Evolutionary conservation across 2,888 invertebrate species (phyloP).

Genomic region (Lottia scabra): DNA sequence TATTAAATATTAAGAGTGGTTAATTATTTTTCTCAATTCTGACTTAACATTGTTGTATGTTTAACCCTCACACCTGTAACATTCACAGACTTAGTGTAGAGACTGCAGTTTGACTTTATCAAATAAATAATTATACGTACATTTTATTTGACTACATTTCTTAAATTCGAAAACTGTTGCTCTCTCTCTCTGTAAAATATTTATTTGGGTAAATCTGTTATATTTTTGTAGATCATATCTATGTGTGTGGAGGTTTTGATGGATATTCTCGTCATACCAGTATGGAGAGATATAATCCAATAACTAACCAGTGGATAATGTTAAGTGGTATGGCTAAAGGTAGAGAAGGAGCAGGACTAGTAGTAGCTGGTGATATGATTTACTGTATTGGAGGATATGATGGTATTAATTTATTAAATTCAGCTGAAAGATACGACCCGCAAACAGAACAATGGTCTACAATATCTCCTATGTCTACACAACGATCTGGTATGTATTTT

Average conservation of each 20-base stretch:
- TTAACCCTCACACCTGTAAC: too few species aligned
- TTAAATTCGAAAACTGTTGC: too few species aligned
- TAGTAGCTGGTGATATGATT: slow-evolving; percentile 63
- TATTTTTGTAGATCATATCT: slow-evolving; percentile 61
- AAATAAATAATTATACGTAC: too few species aligned
- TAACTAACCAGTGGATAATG: slow-evolving; percentile 62
- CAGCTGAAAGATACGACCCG: slow-evolving; percentile 65
- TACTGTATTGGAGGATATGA: slow-evolving; percentile 68
- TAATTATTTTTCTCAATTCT: too few species aligned
- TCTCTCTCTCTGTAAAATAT: background rate
- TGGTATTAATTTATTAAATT: slow-evolving; percentile 64
- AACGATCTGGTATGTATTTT: slow-evolving; percentile 57
- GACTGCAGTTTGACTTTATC: too few species aligned
- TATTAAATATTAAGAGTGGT: too few species aligned
- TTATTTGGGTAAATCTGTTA: background rate
- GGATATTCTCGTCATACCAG: slow-evolving; percentile 64
- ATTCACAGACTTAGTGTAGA: background rate
- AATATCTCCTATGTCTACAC: slow-evolving; percentile 64
- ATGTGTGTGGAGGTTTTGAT: slow-evolving; percentile 69
- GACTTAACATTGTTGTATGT: too few species aligned
- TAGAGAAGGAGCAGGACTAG: slow-evolving; percentile 67
- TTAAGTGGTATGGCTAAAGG: slow-evolving; percentile 60
- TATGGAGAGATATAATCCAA: slow-evolving; percentile 65
- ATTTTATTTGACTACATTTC: too few species aligned
- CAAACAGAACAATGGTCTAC: slow-evolving; percentile 56